Conservation (phyloP, 2,113 vertebrate species). For the Phocoena phocoena region DNA sequence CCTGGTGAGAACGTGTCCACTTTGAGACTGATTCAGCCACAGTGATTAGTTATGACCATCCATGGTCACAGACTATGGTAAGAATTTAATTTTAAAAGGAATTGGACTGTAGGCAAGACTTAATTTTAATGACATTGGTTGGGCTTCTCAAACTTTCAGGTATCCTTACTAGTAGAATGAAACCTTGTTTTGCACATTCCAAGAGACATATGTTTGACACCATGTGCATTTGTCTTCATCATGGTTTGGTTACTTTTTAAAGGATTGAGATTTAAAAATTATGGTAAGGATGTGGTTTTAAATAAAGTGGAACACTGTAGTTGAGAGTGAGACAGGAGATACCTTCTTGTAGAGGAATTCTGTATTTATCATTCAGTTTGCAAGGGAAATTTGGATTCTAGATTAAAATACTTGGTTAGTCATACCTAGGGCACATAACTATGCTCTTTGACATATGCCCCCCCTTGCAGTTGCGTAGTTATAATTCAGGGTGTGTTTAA, state of each 20-base stretch:
- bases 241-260: background rate
- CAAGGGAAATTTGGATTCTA: conserved; percentile 45
- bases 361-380: background rate
- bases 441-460: background rate
- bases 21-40: background rate
- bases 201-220: background rate
- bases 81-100: conserved; percentile 33
- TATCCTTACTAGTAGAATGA: conserved; percentile 19
- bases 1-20: background rate
- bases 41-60: background rate
- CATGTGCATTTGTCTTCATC: background rate
- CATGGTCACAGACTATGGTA: background rate
- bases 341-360: background rate
- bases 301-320: background rate
- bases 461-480: background rate
- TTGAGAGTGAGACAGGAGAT: background rate
- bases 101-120: background rate
- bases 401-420: background rate
- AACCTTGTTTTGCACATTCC: background rate
- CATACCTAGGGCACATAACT: background rate
- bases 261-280: conserved; percentile 25
- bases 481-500: conserved; percentile 7
- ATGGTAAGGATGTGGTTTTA: background rate
- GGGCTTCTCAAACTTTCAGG: background rate
- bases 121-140: background rate